Evolutionary conservation across 2,797 vertebrate species (phyloP).

Genomic region (Phrynocephalus vlangalii): DNA sequence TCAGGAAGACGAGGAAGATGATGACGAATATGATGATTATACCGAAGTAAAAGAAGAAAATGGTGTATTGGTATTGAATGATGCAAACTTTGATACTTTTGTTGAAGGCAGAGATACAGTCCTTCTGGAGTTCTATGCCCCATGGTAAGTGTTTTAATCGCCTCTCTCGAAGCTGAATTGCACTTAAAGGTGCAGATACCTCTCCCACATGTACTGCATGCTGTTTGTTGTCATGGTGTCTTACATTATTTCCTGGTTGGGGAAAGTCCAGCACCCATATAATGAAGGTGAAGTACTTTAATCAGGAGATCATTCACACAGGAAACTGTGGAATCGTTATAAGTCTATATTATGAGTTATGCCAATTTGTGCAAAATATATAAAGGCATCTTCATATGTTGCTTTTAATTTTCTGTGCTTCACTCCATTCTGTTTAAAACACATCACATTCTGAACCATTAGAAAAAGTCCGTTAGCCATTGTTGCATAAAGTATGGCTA

Average conservation of each 20-base stretch:
- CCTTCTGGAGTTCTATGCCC: conserved; percentile 95
- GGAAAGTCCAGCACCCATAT: too few species aligned
- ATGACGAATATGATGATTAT: conserved; percentile 80
- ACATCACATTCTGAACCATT: too few species aligned
- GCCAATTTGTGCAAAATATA: background rate
- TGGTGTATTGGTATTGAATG: conserved; percentile 88
- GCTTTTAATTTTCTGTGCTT: background rate
- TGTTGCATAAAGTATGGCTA: too few species aligned
- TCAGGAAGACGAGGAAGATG: conserved; percentile 65
- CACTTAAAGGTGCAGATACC: background rate
- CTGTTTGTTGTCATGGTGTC: background rate
- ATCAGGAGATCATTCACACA: background rate
- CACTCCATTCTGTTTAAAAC: background rate
- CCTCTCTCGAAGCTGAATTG: background rate
- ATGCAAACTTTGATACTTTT: conserved; percentile 91
- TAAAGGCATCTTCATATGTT: background rate
- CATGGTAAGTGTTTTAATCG: conserved; percentile 81
- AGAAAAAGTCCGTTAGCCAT: too few species aligned
- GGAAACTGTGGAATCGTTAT: background rate
- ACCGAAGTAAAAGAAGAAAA: conserved; percentile 94
- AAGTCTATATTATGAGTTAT: background rate
- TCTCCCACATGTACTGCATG: background rate
- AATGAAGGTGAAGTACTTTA: background rate
- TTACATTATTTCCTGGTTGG: background rate
- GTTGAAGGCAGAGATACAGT: conserved; percentile 92